Base-by-base conservation (phyloP, 2,888 invertebrate species). In the Leucozona laternaria region DNA sequence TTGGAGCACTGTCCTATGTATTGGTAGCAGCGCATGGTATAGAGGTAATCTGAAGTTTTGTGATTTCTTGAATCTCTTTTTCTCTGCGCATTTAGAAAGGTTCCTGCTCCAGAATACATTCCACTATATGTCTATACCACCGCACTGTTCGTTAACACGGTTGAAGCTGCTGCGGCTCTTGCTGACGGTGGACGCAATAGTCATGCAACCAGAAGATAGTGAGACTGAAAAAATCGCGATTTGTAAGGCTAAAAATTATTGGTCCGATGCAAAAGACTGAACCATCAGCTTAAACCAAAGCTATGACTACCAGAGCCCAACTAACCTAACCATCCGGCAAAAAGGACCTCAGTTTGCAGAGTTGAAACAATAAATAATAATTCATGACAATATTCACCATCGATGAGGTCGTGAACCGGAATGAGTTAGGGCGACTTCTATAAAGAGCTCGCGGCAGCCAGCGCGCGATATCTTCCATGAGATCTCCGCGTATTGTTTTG, bases 241-340 rank as follows among this genome's bases (percentile, higher is more conserved):
- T 80, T 85, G 84, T 85, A 85, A 77, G 77, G 68, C 48, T 79
- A 80, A 85, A 80, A 85, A 80, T 85, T 85, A 85, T 85, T 79
- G 68, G 71, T 20, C 55, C 71, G 22, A 13, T 57, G 37, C 11
- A 58, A 68, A 50, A 50, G 34, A 50, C 31, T 8, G 11, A 53
- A 75, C 62, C n/a, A n/a, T n/a, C 15, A 31, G 55, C 50, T 53
- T 25, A 50, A 2, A 20, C 15, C 8, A 13, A 13, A 53, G 53
- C 53, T n/a, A n/a, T n/a, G n/a, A n/a, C n/a, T n/a, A n/a, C 75
- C 25, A 40, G n/a, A 48, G 20, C 8, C 20, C 58, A 72, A 5
- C 62, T 48, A 55, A 28, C 43, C 62, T 48, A 55, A 28, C 43
- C 43, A 57, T 53, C 58, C 48, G 45, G 37, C 60, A 58, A 68